A percentile compares a stretch with the other conserved stretches of the same genome.
These are phyloP conservation scores for Euura saliciscinereae DNA, from an alignment of 1,140 invertebrate species.

Conservation along the genomic window DNA sequence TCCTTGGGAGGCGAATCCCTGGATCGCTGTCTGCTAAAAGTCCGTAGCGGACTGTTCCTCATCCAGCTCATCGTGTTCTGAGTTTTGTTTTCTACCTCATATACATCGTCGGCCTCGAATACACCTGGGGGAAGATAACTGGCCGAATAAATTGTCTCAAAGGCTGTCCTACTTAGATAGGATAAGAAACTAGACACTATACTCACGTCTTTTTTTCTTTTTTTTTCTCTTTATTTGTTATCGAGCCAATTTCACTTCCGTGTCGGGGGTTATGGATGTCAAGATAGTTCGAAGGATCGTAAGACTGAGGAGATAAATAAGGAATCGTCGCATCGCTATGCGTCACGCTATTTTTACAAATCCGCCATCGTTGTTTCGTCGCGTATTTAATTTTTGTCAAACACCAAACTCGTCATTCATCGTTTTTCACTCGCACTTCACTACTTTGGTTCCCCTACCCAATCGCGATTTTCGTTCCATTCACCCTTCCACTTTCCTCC, in stretches of 20 bases:
- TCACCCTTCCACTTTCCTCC: background rate
- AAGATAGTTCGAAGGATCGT: no score
- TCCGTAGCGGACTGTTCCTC: conserved; percentile 64
- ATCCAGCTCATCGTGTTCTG: conserved; percentile 68
- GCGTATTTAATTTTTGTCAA: background rate
- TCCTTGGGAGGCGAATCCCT: conserved; percentile 60
- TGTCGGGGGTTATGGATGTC: no score
- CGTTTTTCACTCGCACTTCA: background rate
- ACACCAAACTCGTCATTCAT: background rate
- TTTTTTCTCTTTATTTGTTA: no score
- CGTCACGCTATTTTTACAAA: conserved; percentile 1
- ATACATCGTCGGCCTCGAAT: no score
- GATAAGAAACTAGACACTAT: background rate
- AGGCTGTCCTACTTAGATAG: background rate
- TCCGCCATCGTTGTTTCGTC: background rate
- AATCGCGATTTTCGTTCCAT: background rate
- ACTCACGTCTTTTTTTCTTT: background rate
- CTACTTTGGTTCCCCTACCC: background rate
- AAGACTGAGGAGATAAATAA: background rate
- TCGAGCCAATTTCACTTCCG: no score
- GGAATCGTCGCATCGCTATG: background rate
- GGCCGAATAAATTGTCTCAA: background rate
- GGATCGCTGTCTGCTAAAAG: conserved; percentile 57
- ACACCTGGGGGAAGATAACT: no score
- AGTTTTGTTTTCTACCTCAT: no score